Evolutionary conservation across 2,888 invertebrate species (phyloP).

Genomic region (Machimus atricapillus): DNA sequence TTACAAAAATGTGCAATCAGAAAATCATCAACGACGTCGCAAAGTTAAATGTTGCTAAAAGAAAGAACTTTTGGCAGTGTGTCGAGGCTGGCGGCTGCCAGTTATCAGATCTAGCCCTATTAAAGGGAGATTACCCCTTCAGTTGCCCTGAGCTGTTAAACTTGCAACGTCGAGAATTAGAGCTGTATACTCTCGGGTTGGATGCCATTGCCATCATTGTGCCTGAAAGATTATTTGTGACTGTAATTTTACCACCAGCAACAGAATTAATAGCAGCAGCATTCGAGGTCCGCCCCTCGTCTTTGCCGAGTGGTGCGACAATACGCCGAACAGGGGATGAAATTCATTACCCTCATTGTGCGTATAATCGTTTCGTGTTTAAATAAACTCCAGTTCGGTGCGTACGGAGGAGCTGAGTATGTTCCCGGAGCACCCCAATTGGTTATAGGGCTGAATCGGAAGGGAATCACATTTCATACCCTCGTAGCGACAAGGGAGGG

Average conservation of each 20-base stretch:
- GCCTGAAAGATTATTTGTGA: constrained; percentile 41
- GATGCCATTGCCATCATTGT: background rate
- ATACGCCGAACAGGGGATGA: constrained; percentile 50
- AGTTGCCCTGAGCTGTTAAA: background rate
- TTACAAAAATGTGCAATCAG: background rate
- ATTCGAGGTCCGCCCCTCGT: background rate
- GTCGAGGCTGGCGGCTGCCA: background rate
- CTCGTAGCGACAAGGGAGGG: constrained; percentile 30
- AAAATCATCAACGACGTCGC: constrained; percentile 35
- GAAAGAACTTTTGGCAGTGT: constrained; percentile 13
- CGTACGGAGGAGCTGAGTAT: background rate
- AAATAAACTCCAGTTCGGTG: constrained; percentile 50
- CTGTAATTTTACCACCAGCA: constrained; percentile 45
- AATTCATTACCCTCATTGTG: constrained; percentile 54
- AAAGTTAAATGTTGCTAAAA: constrained; percentile 44
- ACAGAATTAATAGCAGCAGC: constrained; percentile 9
- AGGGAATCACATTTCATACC: constrained; percentile 44
- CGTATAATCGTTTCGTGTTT: constrained; percentile 53
- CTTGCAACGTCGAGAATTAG: background rate
- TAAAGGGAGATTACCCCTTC: constrained; percentile 33
- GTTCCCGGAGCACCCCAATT: constrained; percentile 26
- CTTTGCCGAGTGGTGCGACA: background rate
- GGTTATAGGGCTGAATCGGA: constrained; percentile 33
- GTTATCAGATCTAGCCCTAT: constrained; percentile 41
- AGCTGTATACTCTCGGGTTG: background rate